Percentiles rank a stretch among this genome's conserved stretches.
These are phyloP conservation scores for Cottoperca gobio DNA, from an alignment of 2,797 vertebrate genomes.

Conservation along the genomic window DNA sequence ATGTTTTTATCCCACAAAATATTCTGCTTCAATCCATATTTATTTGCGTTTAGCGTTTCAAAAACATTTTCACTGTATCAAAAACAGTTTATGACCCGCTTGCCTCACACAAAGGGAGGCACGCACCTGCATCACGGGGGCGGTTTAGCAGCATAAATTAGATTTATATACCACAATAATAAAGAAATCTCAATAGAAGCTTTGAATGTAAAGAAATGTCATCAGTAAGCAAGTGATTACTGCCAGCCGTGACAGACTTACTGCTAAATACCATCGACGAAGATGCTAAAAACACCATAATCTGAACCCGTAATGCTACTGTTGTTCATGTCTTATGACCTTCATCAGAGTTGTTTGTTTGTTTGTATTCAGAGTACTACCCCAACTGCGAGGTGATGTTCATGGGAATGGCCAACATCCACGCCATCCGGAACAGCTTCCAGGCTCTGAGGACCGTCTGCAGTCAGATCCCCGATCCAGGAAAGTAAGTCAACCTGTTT, in stretches of 20 bases:
- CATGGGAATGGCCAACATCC: conserved; percentile 99
- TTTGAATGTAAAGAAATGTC: too few relatives aligned
- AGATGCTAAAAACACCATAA: background rate
- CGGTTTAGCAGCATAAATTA: too few relatives aligned
- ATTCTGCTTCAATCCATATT: too few relatives aligned
- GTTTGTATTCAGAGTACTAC: conserved; percentile 91
- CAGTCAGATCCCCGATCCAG: conserved; percentile 98
- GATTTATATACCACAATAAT: too few relatives aligned
- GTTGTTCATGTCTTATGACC: conserved; percentile 11
- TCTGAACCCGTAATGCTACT: background rate
- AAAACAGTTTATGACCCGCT: too few relatives aligned
- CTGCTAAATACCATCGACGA: background rate
- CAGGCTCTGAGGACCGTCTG: conserved; percentile 96
- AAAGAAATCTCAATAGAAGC: too few relatives aligned
- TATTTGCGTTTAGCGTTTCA: too few relatives aligned
- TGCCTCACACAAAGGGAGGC: too few relatives aligned
- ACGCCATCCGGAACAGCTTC: conserved; percentile 98
- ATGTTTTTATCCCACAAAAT: too few relatives aligned
- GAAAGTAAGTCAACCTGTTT: conserved; percentile 91
- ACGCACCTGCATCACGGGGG: too few relatives aligned
- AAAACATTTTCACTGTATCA: too few relatives aligned
- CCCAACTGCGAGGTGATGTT: conserved; percentile 99
- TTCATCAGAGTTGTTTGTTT: conserved; percentile 34
- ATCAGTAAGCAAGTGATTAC: background rate
- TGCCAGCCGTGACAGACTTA: background rate